Base-by-base conservation (phyloP, 2,797 vertebrate genomes). In the Galaxias olidus region DNA sequence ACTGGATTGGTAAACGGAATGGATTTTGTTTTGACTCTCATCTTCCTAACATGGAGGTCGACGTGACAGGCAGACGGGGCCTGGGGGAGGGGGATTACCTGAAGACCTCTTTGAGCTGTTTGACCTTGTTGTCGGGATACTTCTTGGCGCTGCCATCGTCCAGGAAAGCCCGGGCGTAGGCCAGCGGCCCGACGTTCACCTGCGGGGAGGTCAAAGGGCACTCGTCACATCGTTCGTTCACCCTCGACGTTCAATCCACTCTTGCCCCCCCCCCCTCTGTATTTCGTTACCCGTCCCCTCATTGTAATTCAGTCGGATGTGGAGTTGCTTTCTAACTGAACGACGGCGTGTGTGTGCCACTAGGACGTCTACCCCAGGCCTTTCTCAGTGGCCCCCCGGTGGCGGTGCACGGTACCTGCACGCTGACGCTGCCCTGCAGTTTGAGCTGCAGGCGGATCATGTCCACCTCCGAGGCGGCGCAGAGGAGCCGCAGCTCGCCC, bases 401-500 rank as follows among this genome's bases (percentile, higher is more conserved):
- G 11, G 51, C 18, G 20, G 20, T 42, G 30, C 7, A 48, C 87
- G 83, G 81, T 53, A 95, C 94, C 93, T 95, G 93, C 10, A 95
- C 94, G 50, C 94, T 97, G 81, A 98, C 92, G 63, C 97, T 97
- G 79, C 97, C 97, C 67, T 98, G 97, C 41, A 98, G 92, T 56
- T 98, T 98, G 73, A 98, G 91, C 87, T 98, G 96, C 76, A 98
- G 88, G 13, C 95, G 96, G 83, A 99, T 99, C 97, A 98, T 99
- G 83, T 99, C 97, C 15, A 99, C 97, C 60, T 98, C 97, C 0
- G 90, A 72, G 2, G 94, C 93, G 0, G 95, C 93, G 73, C 96
- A 97, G 61, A 99, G 92, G 70, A 93, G 91, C 4, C 91, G 85
- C 20, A 99, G 92, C 84, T 99, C 97, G 0, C 91, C 89, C 81